Evolutionary conservation across 2,113 vertebrate species (phyloP), one percentile per base, ranked within the genome.

Genomic region (Sinocyclocheilus grahami): DNA sequence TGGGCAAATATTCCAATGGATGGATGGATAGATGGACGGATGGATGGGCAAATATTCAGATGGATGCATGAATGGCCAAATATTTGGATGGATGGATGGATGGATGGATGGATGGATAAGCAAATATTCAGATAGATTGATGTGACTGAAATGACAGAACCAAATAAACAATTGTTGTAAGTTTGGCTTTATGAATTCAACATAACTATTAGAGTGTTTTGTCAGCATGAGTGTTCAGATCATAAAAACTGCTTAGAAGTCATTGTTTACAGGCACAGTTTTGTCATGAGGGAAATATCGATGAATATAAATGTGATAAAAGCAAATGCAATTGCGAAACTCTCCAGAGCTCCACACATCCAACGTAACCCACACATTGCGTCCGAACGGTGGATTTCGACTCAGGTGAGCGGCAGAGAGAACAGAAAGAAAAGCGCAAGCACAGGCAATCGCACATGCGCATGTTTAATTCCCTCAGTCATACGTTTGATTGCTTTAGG

Each of bases 381-480:
- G 7, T 6, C 46, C 7, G 67, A 74, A 42, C 0, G 0, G 33
- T 6, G 9, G 20, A 58, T 27, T 20, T 18, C 3, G 51, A n/a
- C 42, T 74, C 27, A 1, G 55, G 20, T 75, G 65, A 67, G 33
- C 27, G 33, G 22, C 87, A 12, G 55, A 86, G 67, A 39, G 27
- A 42, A 16, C 37, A 85, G 12, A 77, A 37, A 83, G 39, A 8
- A 48, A 53, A 39, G n/a, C 4, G 69, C 60, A 48, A 46, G 62
- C 16, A 3, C 63, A 48, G 62, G 16, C 39, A 42, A 55, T 71
- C 20, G 30, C 85, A 87, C 51, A 51, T 27, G 62, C 0, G 12
- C 63, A 84, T 79, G 55, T 69, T 83, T 91, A 71, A 86, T 90
- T 90, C 72, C 33, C 78, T 83, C 81, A 89, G 76, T 87, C 83